These are phyloP conservation scores for Salvelinus alpinus DNA, from an alignment of 2,113 vertebrate genomes.

Conservation along the genomic window DNA sequence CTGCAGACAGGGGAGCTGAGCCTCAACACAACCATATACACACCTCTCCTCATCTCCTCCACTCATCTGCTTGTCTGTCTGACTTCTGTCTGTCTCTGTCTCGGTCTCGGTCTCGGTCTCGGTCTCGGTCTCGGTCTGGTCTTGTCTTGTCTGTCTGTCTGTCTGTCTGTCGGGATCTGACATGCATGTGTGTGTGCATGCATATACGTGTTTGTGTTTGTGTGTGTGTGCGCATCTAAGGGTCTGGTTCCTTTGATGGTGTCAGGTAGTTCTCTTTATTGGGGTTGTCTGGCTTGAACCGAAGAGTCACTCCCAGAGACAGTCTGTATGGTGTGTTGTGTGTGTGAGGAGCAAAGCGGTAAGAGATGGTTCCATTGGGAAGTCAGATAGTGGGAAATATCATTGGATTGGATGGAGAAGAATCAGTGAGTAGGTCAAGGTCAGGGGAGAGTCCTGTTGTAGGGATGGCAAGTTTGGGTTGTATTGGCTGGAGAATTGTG, in stretches of 20 bases:
- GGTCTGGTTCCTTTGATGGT: not conserved
- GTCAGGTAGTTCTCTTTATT: not conserved
- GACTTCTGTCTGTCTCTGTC: too few species aligned
- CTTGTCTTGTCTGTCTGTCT: slow-evolving; percentile 39
- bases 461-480: not conserved
- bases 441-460: not conserved
- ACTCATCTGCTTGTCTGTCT: too few species aligned
- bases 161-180: slow-evolving; percentile 42
- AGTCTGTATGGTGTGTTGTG: not conserved
- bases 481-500: not conserved
- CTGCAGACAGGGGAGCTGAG: too few species aligned
- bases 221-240: not conserved
- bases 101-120: too few species aligned
- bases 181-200: not conserved
- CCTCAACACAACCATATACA: too few species aligned
- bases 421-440: not conserved
- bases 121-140: too few species aligned
- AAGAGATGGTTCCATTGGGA: not conserved
- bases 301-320: not conserved
- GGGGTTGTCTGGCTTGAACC: not conserved
- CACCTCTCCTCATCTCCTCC: too few species aligned
- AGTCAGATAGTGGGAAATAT: not conserved
- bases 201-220: too few species aligned
- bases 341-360: not conserved
- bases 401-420: not conserved